Percentiles rank a stretch among this genome's conserved stretches.
Evolutionary conservation across 1,140 invertebrate genomes (phyloP).

Genomic region (Drosophila nasuta): DNA sequence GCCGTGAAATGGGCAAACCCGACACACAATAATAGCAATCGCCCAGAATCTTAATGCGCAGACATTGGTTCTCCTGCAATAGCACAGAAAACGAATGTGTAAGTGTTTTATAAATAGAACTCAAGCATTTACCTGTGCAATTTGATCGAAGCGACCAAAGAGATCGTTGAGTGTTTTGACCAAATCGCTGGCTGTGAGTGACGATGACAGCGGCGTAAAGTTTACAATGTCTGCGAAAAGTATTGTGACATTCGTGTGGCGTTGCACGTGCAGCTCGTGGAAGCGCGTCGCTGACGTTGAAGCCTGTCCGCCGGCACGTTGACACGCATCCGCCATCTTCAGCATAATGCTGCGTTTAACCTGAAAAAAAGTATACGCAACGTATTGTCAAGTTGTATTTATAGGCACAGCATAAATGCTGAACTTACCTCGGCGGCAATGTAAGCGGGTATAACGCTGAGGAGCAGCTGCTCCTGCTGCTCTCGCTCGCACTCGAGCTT

Average conservation of each 20-base stretch:
- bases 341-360: constrained; percentile 97
- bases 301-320: constrained; percentile 88
- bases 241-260: constrained; percentile 99
- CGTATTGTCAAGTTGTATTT: neutral
- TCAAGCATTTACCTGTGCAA: constrained; percentile 91
- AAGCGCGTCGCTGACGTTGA: constrained; percentile 94
- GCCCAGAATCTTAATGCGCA: constrained; percentile 97
- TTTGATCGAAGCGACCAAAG: constrained; percentile 98
- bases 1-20: constrained; percentile 94
- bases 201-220: constrained; percentile 97
- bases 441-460: constrained; percentile 97
- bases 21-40: constrained; percentile 99
- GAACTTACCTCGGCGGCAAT: constrained; percentile 70
- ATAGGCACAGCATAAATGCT: too few species aligned
- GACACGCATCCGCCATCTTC: constrained; percentile 95
- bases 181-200: constrained; percentile 96
- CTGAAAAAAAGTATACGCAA: constrained; percentile 84
- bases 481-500: constrained; percentile 96
- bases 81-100: neutral
- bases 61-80: constrained; percentile 96
- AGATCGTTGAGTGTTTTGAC: constrained; percentile 98
- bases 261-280: constrained; percentile 98
- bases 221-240: constrained; percentile 99
- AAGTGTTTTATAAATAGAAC: neutral
- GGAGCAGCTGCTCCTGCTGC: constrained; percentile 95